phyloP scores from a whole-genome alignment of 2,113 vertebrate genomes.

The Amphilophus citrinellus region DNA sequence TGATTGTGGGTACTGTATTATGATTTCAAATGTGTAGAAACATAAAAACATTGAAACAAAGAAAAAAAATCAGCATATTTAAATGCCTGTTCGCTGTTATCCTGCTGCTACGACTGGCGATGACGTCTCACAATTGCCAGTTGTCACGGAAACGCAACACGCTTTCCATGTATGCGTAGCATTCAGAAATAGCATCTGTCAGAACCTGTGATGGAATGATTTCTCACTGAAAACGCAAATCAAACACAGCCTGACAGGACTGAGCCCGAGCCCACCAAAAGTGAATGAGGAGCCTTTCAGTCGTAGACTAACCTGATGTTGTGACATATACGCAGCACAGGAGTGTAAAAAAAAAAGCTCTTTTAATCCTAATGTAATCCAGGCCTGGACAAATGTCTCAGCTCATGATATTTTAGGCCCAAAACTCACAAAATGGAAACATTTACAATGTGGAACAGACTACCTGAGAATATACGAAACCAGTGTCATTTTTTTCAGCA shows the following conservation, averaged over 20 bases:
- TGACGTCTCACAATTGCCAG: constrained; percentile 8
- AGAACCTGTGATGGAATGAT: constrained; percentile 15
- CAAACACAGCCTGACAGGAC: neutral
- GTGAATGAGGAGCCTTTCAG: neutral
- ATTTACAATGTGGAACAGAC: neutral
- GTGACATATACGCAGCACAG: too few relatives aligned
- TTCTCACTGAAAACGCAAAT: constrained; percentile 5
- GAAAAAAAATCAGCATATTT: neutral
- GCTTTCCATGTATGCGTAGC: neutral
- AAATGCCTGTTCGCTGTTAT: neutral
- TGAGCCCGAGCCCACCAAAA: neutral
- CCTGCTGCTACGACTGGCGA: neutral
- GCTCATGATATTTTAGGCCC: neutral
- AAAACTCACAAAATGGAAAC: neutral
- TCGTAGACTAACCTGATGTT: neutral
- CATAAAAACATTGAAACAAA: neutral
- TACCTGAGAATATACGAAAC: neutral
- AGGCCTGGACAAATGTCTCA: neutral
- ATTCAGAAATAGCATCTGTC: neutral
- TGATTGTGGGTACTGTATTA: neutral
- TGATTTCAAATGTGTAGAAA: neutral
- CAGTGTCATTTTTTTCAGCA: neutral
- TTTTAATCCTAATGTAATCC: neutral
- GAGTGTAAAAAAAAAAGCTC: neutral
- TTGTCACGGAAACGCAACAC: neutral